Evolutionary conservation across 2,888 invertebrate genomes (phyloP).

Genomic region (Eupithecia vulgata): DNA sequence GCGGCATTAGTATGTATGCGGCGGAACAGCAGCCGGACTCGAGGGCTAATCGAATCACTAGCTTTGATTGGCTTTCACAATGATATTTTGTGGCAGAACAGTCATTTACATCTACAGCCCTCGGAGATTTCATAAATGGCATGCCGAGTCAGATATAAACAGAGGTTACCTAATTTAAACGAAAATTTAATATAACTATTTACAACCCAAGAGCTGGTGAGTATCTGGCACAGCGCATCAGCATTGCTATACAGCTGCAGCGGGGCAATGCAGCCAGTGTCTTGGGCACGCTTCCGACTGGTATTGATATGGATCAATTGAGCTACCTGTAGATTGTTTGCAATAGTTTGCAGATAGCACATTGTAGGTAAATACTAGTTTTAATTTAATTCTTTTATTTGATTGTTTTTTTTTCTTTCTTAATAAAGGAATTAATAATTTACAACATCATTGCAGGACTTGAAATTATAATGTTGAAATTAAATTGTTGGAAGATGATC

Average conservation of each 20-base stretch:
- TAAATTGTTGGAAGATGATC: not conserved
- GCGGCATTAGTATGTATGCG: slow-evolving; percentile 53
- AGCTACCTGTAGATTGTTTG: too few species aligned
- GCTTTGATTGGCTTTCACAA: slow-evolving; percentile 37
- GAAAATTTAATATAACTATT: not conserved
- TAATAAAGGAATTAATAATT: too few species aligned
- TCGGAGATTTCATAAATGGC: not conserved
- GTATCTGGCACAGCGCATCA: too few species aligned
- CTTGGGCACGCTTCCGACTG: too few species aligned
- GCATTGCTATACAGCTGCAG: too few species aligned
- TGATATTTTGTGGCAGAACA: slow-evolving; percentile 20
- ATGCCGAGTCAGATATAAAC: not conserved
- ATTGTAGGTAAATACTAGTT: too few species aligned
- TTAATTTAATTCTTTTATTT: too few species aligned
- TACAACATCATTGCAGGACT: not conserved
- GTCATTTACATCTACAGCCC: slow-evolving; percentile 7
- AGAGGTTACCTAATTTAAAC: not conserved
- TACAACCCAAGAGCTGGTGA: too few species aligned
- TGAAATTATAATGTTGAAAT: not conserved
- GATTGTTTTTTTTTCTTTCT: too few species aligned
- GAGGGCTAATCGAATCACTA: slow-evolving; percentile 39
- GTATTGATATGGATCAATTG: too few species aligned
- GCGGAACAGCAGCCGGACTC: slow-evolving; percentile 38
- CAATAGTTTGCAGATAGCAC: too few species aligned
- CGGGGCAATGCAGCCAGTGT: too few species aligned